These are phyloP conservation scores for Diadegma fenestrale DNA, from an alignment of 2,888 invertebrate genomes.

Conservation along the genomic window DNA sequence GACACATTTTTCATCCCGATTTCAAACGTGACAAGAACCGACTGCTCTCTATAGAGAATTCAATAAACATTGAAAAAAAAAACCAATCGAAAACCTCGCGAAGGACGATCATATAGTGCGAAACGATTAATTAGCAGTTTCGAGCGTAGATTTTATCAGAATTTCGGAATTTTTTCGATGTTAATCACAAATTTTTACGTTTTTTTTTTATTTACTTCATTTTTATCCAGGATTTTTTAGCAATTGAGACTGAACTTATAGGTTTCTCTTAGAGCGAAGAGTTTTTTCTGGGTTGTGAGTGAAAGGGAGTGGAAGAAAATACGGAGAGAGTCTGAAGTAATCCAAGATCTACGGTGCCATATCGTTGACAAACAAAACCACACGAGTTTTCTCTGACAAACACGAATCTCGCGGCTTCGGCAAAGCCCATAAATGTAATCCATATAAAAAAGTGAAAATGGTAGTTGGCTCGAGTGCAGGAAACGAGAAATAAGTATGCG, in stretches of 20 bases:
- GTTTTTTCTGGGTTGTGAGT: conserved; percentile 46
- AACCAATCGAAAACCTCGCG: background rate
- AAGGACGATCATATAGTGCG: background rate
- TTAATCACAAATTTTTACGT: too few relatives aligned
- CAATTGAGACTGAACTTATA: conserved; percentile 36
- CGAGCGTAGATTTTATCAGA: too few relatives aligned
- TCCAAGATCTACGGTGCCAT: conserved; percentile 1
- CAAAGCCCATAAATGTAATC: conserved; percentile 72
- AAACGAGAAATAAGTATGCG: conserved; percentile 40
- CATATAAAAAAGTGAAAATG: conserved; percentile 70
- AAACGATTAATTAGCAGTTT: too few relatives aligned
- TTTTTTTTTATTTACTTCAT: too few relatives aligned
- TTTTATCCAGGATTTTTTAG: too few relatives aligned
- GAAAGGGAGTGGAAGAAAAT: conserved; percentile 22
- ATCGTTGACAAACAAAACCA: conserved; percentile 52
- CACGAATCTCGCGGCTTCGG: conserved; percentile 22
- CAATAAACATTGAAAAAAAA: conserved; percentile 43
- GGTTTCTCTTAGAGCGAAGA: conserved; percentile 25
- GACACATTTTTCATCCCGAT: conserved; percentile 35
- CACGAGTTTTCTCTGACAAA: conserved; percentile 40
- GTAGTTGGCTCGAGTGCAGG: conserved; percentile 36
- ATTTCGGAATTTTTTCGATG: too few relatives aligned
- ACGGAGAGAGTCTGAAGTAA: background rate
- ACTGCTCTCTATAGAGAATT: conserved; percentile 27
- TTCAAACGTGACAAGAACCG: conserved; percentile 12